Base-by-base conservation (phyloP, 2,888 invertebrate species). In the Andrena minutula region DNA sequence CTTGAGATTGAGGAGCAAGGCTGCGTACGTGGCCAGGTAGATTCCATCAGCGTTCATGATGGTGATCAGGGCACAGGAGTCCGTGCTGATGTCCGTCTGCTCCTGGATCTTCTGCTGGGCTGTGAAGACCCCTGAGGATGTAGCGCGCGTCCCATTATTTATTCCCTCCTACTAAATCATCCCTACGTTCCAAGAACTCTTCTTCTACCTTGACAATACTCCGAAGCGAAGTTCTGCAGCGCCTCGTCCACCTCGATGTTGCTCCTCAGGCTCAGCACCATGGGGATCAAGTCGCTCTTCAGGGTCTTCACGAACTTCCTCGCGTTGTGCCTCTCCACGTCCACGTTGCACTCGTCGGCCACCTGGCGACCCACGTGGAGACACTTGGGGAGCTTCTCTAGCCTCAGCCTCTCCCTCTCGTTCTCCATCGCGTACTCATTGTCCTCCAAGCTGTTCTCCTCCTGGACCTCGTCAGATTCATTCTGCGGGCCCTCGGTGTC, bases 21-120 rank as follows among this genome's bases (percentile, higher is more conserved):
- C 97, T 0, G 98, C 97, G 92, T 98, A 98, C 0, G 98, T 97
- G 0, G 98, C 98, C 83, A 99, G 94, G 92, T 99, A 99, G 56
- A 99, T 97, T 28, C 99, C 99, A 94, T 99, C 99, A 0, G 98
- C 99, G 94, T 99, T 99, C 95, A 99, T 97, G 61, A 98, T 97
- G 49, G 97, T 97, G 1, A 96, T 94, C 3, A 96, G 95, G 60
- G 96, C 95, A 1, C 96, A 93, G 8, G 91, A 88, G 51, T 93
- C 93, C 0, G 85, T 84, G 49, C 85, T 89, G 2, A 85, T 82
- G 20, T 92, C 91, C 8, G 89, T 90, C 65, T 93, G 88, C 73
- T 91, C 92, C 56, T 94, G 93, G 2, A 92, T 85, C 64, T 90
- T 92, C 71, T 93, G 94, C 79, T 93, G 93, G 12, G 91, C 89